A percentile compares a stretch with the other conserved stretches of the same genome.
phyloP scores from a whole-genome alignment of 92 coral and sea anemone genomes.

The Actinernus sp. region DNA sequence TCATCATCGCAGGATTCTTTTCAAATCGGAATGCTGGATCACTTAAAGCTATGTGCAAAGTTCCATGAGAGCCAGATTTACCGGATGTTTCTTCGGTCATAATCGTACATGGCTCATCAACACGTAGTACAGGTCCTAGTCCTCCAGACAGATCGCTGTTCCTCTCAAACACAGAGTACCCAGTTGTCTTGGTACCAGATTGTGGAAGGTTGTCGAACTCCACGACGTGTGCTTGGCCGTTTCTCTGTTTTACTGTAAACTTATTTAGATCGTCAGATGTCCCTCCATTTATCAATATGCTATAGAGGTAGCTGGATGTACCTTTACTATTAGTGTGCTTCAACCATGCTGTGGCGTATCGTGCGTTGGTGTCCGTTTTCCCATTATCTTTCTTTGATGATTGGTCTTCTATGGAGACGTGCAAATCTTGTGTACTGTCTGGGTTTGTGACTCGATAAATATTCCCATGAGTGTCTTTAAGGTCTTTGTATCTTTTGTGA shows the following conservation, averaged over 20 bases:
- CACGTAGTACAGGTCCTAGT: slow-evolving; percentile 50
- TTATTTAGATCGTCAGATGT: background rate
- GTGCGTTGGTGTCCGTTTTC: slow-evolving; percentile 3
- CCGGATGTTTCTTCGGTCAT: slow-evolving; percentile 52
- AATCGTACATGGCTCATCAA: slow-evolving; percentile 29
- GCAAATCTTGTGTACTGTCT: background rate
- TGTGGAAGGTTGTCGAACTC: slow-evolving; percentile 44
- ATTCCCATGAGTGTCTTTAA: background rate
- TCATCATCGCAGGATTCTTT: background rate
- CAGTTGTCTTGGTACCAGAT: slow-evolving; percentile 13
- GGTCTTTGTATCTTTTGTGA: too few relatives aligned
- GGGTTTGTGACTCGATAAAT: background rate
- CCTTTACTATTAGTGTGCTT: slow-evolving; percentile 22
- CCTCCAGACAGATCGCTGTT: too few relatives aligned
- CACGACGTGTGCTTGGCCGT: slow-evolving; percentile 53
- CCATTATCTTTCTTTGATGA: slow-evolving; percentile 11
- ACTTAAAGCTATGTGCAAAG: slow-evolving; percentile 5
- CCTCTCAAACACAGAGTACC: slow-evolving; percentile 36
- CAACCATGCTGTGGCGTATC: slow-evolving; percentile 59
- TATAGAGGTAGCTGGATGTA: too few relatives aligned
- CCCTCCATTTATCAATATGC: slow-evolving; percentile 8
- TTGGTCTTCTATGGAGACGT: slow-evolving; percentile 28
- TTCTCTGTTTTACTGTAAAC: slow-evolving; percentile 8
- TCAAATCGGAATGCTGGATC: background rate
- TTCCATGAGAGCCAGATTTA: background rate